phyloP scores from a whole-genome alignment of 2,888 invertebrate species.

The Subacronicta megacephala region DNA sequence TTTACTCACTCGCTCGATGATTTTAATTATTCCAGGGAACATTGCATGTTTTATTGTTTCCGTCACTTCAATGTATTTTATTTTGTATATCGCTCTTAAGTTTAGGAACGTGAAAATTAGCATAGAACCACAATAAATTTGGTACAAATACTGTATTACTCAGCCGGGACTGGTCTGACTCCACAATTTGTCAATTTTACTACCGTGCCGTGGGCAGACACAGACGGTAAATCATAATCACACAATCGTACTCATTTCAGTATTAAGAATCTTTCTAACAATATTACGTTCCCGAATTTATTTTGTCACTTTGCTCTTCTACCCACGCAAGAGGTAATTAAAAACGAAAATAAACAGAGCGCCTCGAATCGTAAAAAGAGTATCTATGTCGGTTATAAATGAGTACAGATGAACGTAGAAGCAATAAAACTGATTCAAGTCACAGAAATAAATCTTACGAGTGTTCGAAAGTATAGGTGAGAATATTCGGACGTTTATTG shows the following conservation, averaged over 20 bases:
- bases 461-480: constrained; percentile 81
- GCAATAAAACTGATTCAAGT: constrained; percentile 88
- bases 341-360: constrained; percentile 90
- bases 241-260: constrained; percentile 60
- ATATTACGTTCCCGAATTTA: constrained; percentile 71
- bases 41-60: constrained; percentile 32
- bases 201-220: constrained; percentile 66
- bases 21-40: constrained; percentile 44
- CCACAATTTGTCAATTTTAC: constrained; percentile 73
- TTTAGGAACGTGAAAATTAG: constrained; percentile 56
- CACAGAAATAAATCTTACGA: constrained; percentile 87
- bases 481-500: constrained; percentile 74
- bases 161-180: constrained; percentile 60
- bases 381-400: constrained; percentile 88
- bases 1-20: constrained; percentile 37
- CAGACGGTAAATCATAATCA: constrained; percentile 71
- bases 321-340: constrained; percentile 88
- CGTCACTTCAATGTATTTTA: constrained; percentile 41
- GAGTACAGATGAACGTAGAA: constrained; percentile 86
- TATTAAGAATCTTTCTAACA: constrained; percentile 61
- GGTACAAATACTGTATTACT: constrained; percentile 64
- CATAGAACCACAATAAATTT: constrained; percentile 64
- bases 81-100: constrained; percentile 36
- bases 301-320: constrained; percentile 83
- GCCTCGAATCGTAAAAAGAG: constrained; percentile 88